These are phyloP conservation scores for Danionella dracula DNA, from an alignment of 2,797 vertebrate genomes.

Conservation along the genomic window DNA sequence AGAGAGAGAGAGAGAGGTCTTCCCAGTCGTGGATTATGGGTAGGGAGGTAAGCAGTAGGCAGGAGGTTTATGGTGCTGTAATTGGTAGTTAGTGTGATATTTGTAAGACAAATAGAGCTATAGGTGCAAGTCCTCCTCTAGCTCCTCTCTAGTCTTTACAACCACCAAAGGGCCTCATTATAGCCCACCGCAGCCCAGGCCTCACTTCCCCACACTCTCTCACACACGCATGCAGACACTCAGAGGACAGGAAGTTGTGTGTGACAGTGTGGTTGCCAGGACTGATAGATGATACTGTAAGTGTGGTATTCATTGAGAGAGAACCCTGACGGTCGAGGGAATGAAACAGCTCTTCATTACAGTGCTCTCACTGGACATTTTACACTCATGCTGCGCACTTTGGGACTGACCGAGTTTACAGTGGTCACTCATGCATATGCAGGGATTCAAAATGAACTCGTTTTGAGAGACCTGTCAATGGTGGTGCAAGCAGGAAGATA, in stretches of 20 bases:
- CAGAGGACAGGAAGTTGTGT: conserved; percentile 25
- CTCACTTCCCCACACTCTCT: conserved; percentile 43
- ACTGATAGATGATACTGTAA: conserved; percentile 78
- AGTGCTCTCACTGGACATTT: conserved; percentile 12
- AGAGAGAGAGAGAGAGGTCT: conserved; percentile 55
- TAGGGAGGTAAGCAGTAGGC: conserved; percentile 78
- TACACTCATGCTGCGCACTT: conserved; percentile 13
- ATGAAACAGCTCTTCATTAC: conserved; percentile 42
- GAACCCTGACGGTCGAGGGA: conserved; percentile 30
- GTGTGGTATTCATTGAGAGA: conserved; percentile 41
- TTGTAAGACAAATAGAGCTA: conserved; percentile 94
- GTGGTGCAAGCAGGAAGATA: background rate
- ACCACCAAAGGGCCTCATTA: conserved; percentile 91
- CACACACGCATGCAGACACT: conserved; percentile 26
- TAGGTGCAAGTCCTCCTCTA: conserved; percentile 77
- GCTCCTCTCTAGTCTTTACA: conserved; percentile 70
- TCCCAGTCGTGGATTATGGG: conserved; percentile 76
- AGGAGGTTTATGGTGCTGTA: conserved; percentile 89
- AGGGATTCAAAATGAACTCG: background rate
- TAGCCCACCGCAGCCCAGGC: conserved; percentile 74
- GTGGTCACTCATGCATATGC: conserved; percentile 21
- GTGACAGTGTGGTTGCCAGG: conserved; percentile 37
- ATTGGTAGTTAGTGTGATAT: conserved; percentile 94
- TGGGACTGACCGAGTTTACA: conserved; percentile 7
- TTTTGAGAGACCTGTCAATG: background rate